Base-by-base conservation (phyloP, 1,140 invertebrate genomes). In the Cherax quadricarinatus region DNA sequence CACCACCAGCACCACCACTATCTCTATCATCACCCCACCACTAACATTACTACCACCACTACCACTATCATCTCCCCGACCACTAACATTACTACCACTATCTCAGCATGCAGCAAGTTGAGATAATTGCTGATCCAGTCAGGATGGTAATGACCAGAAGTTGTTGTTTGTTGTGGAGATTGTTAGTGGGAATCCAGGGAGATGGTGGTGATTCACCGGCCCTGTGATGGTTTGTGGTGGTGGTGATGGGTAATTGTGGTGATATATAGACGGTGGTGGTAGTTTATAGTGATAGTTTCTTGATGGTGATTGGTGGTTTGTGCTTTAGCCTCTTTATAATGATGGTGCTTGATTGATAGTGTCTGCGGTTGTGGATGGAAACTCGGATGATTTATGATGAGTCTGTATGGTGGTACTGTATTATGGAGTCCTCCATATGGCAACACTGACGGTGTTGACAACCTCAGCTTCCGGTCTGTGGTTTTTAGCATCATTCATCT, bases 361-460 rank as follows among this genome's bases (percentile, higher is more conserved):
- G 53, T 41, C 30, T 41, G 30, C 30, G 30, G 30, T 41, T 41
- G 53, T 57, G 9, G 53, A 57, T 5, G 14, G 6, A 7, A 3
- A 57, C 53, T 57, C 30, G 30, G 53, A 57, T 57, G 3, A 57
- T 57, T 57, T 10, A 14, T 10, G 53, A 57, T 57, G 14, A 57
- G 53, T 57, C 6, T 14, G 9, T 57, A 57, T 57, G 53, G 53
- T 57, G 1, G 5, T 57, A 57, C 9, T 4, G 53, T 57, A 57
- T 9, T 57, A 57, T 7, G 6, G 24, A 9, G 70, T n/a, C 7
- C 70, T 7, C 18, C 70, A 30, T 75, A 30, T 75, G 70, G 70
- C 70, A 75, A 75, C 70, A 75, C 24, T 30, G 70, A 1, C 70
- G 70, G 70, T 75, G 70, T 75, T 75, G 70, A 24, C 70, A 75